Evolutionary conservation across 2,888 invertebrate genomes (phyloP).

Genomic region (Trissolcus japonicus): DNA sequence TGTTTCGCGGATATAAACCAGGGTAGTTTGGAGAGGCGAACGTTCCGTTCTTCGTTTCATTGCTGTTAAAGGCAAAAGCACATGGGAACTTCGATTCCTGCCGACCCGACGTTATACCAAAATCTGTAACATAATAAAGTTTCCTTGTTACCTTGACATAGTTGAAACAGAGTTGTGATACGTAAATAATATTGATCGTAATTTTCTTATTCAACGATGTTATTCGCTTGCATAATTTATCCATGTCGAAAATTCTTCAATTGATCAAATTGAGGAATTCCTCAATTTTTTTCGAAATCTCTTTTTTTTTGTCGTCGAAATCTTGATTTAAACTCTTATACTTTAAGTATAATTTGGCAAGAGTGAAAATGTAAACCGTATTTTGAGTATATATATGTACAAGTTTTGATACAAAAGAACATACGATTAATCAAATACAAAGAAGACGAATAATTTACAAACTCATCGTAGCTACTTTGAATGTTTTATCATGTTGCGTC

Average conservation of each 20-base stretch:
- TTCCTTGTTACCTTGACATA: too few relatives aligned
- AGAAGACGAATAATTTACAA: constrained; percentile 15
- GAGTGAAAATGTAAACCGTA: background rate
- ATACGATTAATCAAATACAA: constrained; percentile 16
- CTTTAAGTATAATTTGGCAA: too few relatives aligned
- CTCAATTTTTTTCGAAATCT: too few relatives aligned
- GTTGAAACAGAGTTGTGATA: too few relatives aligned
- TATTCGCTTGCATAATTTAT: too few relatives aligned
- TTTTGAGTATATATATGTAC: background rate
- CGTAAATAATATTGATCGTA: too few relatives aligned
- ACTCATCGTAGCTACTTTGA: constrained; percentile 30
- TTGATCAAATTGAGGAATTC: too few relatives aligned
- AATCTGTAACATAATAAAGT: constrained; percentile 81
- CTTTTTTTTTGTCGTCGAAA: too few relatives aligned
- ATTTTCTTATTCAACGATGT: too few relatives aligned
- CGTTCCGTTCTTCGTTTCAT: constrained; percentile 86
- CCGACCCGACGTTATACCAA: constrained; percentile 88
- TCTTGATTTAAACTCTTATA: too few relatives aligned
- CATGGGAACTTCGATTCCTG: constrained; percentile 88
- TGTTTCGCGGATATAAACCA: constrained; percentile 91
- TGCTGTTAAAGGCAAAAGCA: constrained; percentile 92
- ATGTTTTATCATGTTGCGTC: constrained; percentile 38
- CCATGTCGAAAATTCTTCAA: too few relatives aligned
- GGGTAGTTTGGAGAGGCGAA: constrained; percentile 94
- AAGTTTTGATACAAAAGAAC: constrained; percentile 7